phyloP scores from a whole-genome alignment of 1,140 invertebrate species.

The Macrobrachium nipponense region DNA sequence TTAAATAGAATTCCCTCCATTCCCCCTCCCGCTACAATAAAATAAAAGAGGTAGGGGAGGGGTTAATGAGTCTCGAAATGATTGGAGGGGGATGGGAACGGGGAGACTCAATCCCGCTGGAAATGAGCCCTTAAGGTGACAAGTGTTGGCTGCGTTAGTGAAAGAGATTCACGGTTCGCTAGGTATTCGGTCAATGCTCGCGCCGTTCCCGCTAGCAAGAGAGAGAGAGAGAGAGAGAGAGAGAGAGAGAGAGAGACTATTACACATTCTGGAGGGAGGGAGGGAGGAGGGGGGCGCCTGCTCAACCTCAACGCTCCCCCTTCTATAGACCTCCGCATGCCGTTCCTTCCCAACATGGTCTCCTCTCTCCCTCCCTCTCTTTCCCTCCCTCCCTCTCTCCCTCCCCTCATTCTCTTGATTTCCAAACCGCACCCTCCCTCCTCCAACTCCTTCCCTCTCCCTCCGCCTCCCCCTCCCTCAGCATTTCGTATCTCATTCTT shows the following conservation, averaged over 20 bases:
- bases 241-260: neutral
- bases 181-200: no score
- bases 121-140: no score
- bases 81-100: neutral
- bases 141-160: no score
- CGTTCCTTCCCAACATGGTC: neutral
- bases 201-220: no score
- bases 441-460: no score
- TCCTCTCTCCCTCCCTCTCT: constrained; percentile 7
- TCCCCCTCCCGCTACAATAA: neutral
- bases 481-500: no score
- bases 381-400: neutral
- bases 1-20: neutral
- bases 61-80: neutral
- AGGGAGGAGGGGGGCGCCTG: neutral
- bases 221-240: neutral
- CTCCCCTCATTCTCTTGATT: neutral
- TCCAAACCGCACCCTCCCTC: neutral
- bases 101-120: no score
- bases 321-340: neutral
- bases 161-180: no score
- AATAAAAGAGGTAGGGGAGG: neutral
- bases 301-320: neutral
- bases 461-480: no score
- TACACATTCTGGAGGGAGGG: neutral